phyloP scores from a whole-genome alignment of 2,888 invertebrate species.

The Amitus sp. region DNA sequence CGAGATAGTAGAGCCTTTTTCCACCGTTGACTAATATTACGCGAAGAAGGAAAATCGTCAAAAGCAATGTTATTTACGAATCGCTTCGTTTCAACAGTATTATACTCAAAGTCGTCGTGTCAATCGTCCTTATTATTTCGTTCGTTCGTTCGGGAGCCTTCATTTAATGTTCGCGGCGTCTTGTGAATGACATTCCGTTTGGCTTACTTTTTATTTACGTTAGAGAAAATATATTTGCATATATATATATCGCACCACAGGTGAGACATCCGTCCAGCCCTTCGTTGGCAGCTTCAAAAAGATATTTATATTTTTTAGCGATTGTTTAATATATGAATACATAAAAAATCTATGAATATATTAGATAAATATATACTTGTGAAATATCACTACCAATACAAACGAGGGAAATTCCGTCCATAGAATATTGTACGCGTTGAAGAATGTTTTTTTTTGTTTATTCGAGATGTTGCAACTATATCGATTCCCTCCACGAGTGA shows the following conservation, averaged over 20 bases:
- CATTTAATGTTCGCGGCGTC: background rate
- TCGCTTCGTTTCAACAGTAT: background rate
- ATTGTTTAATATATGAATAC: constrained; percentile 30
- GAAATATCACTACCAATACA: constrained; percentile 23
- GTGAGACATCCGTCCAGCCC: constrained; percentile 59
- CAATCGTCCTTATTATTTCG: background rate
- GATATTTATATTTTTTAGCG: constrained; percentile 41
- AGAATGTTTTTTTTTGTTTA: constrained; percentile 26
- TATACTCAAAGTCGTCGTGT: background rate
- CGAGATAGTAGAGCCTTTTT: background rate
- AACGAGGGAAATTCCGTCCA: constrained; percentile 28
- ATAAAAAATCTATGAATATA: constrained; percentile 30
- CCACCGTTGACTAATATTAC: background rate
- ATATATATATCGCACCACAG: constrained; percentile 4
- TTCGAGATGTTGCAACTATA: constrained; percentile 10
- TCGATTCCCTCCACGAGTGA: constrained; percentile 11
- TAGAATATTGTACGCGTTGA: too few relatives aligned
- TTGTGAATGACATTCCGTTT: constrained; percentile 8
- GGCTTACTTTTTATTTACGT: constrained; percentile 15
- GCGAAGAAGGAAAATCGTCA: constrained; percentile 1
- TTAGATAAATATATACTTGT: constrained; percentile 18
- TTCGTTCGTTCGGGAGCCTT: background rate
- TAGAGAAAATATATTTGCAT: constrained; percentile 8
- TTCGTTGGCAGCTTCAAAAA: constrained; percentile 56
- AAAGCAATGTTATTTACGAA: background rate